Conservation (phyloP, 2,113 vertebrate genomes). For the Orcinus orca region DNA sequence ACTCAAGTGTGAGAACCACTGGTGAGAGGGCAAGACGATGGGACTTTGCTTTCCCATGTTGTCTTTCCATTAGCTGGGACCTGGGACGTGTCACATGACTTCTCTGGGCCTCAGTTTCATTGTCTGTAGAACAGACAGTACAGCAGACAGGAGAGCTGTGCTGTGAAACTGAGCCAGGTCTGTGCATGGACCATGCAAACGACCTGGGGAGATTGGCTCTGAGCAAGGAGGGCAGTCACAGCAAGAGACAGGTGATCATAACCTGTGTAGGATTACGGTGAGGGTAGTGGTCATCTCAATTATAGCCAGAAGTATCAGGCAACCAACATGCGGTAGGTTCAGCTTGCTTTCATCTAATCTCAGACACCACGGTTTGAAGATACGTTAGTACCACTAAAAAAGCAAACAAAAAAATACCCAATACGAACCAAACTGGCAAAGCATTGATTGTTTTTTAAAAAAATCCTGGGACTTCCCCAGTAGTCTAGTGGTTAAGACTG, state of each 20-base stretch:
- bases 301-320: background rate
- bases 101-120: background rate
- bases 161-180: background rate
- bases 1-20: background rate
- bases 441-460: background rate
- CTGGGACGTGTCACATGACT: background rate
- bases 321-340: background rate
- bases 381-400: background rate
- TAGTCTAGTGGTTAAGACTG: too few relatives aligned
- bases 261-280: too few relatives aligned
- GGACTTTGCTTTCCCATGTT: background rate
- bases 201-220: background rate
- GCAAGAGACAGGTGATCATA: background rate
- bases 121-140: background rate
- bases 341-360: background rate
- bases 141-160: background rate
- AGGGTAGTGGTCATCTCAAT: background rate
- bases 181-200: rapidly evolving
- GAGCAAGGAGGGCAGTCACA: too few relatives aligned
- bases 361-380: background rate
- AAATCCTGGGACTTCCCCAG: too few relatives aligned
- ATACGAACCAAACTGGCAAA: background rate
- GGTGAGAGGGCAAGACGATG: background rate
- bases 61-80: background rate
- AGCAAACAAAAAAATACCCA: background rate